Base-by-base conservation (phyloP, 2,888 invertebrate genomes). In the Amiota mariae region DNA sequence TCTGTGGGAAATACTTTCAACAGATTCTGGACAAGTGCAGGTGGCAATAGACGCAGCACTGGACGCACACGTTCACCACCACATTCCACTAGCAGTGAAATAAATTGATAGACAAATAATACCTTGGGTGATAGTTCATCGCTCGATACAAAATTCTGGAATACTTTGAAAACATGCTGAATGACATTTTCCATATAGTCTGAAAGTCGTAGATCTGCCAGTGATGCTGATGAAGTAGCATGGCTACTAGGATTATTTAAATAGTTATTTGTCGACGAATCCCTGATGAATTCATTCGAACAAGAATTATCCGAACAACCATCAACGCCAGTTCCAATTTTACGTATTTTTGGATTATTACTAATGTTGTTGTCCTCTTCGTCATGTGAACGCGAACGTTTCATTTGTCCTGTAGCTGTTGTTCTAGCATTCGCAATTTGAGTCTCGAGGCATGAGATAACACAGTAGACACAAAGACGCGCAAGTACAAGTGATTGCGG, bases 51-150 rank as follows among this genome's bases (percentile, higher is more conserved):
- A 71, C 94, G 94, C 68, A 96, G 90, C 10, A 96, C 93, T 9
- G 94, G 91, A 73, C 93, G 92, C 11, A 94, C 92, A 80, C 94
- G 91, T 70, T 95, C 94, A 71, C 93, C 93, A 0, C 95, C 95
- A 88, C 94, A 94, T 80, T 94, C 93, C 0, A 96, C 95, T 64
- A 95, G 91, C 76, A 93, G 91, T 70, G 94, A 92, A 51, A 96
- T 91, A 85, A 96, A 94, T 85, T 95, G 93, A 81, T 95, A 93
- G 72, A 96, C 94, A 86, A 96, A 96, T 87, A 95, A 93, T 0
- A 95, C 95, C 87, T 95, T 95, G 70, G 95, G 95, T 0, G 95
- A 95, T 0, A 96, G 92, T 81, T 94, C 93, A n/a, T 95, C 95
- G 73, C 85, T 87, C 49, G 82, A 81, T 10, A 88, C 94, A 70